Base-by-base conservation (phyloP, 2,113 vertebrate species). In the Chauna torquata region DNA sequence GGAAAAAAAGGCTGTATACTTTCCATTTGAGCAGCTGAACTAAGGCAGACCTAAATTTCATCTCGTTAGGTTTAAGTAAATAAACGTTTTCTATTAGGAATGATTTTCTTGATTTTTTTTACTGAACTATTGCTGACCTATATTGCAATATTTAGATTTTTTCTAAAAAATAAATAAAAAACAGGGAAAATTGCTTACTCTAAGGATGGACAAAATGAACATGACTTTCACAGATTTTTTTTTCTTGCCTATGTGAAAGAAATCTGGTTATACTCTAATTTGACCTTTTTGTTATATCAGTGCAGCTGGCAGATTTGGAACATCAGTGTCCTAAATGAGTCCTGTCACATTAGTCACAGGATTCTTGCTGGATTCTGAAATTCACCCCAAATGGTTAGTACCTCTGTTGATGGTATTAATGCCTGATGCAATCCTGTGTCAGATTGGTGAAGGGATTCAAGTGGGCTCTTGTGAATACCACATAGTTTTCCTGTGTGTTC, bases 91-190 rank as follows among this genome's bases (percentile, higher is more conserved):
- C 70, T 78, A 30, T 76, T 80, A 84, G 34, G 59, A 92, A 61
- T 38, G n/a, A 15, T 69, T 94, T 95, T 90, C 38, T 25, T 82
- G 59, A 7, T 52, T 4, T 68, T 61, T 82, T 24, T 75, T 28
- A 1, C 49, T 94, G 91, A 91, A 62, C 62, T 66, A 14, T 70
- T 90, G 36, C 44, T 74, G 66, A 94, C 72, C 77, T 85, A 15
- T 70, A 30, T 69, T 91, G 78, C 89, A 91, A 87, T 91, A 85
- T 82, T 94, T 76, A 70, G 30, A 45, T 92, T 86, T 86, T 79
- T 38, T 72, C 82, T 81, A 93, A 72, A 58, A 90, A 80, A 94
- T 62, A 64, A n/a, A n/a, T n/a, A n/a, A n/a, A n/a, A n/a, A n/a
- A n/a, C 17, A 49, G 36, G 28, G 38, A 55, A 92, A 95, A 84